Conservation (phyloP, 2,797 vertebrate species). For the Lagorchestes hirsutus region DNA sequence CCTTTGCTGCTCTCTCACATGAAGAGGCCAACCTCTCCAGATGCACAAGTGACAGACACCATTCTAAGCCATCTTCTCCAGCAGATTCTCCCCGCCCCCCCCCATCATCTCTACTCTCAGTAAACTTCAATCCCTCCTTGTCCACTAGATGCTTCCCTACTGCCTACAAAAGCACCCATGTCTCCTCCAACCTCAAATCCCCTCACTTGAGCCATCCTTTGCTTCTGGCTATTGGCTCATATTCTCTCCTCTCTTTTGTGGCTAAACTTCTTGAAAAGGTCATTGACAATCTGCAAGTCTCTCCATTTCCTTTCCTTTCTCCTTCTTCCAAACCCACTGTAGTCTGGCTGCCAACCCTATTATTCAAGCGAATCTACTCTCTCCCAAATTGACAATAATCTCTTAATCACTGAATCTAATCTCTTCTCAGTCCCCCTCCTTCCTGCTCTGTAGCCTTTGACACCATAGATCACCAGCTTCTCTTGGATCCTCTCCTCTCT, state of each 20-base stretch:
- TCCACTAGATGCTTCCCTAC: not conserved
- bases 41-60: not conserved
- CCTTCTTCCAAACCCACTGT: not conserved
- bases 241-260: not conserved
- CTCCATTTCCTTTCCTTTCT: not conserved
- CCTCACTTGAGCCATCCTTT: not conserved
- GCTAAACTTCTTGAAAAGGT: not conserved
- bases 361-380: not conserved
- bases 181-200: not conserved
- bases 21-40: not conserved
- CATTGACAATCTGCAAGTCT: not conserved
- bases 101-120: not conserved
- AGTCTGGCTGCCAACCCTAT: not conserved
- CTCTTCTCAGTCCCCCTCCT: not conserved
- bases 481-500: not conserved
- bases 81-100: too few species aligned
- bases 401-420: not conserved
- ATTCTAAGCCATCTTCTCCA: not conserved
- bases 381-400: not conserved
- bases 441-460: not conserved
- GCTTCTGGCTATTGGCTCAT: not conserved
- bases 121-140: not conserved
- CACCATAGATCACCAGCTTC: not conserved
- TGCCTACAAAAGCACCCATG: not conserved
- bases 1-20: not conserved